These are phyloP conservation scores for Gambusia affinis DNA, from an alignment of 2,113 vertebrate genomes.

Conservation along the genomic window DNA sequence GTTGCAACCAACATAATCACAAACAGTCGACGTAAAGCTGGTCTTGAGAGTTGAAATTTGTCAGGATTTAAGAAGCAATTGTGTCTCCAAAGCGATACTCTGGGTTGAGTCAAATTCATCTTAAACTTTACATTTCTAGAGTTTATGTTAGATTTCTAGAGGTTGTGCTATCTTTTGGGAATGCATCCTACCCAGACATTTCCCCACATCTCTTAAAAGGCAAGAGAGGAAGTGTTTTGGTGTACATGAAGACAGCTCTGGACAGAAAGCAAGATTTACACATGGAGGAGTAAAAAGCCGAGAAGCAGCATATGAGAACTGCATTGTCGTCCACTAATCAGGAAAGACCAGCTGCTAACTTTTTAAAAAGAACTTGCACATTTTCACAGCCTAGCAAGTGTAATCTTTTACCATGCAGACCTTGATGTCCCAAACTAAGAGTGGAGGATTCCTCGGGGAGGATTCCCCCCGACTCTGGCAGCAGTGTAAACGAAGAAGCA, in stretches of 20 bases:
- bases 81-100: too few relatives aligned
- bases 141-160: too few relatives aligned
- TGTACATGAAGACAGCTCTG: constrained; percentile 31
- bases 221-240: constrained; percentile 23
- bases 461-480: constrained; percentile 36
- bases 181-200: constrained; percentile 15
- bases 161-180: not conserved
- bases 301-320: constrained; percentile 22
- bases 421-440: constrained; percentile 44
- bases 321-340: constrained; percentile 10
- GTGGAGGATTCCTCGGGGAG: constrained; percentile 2
- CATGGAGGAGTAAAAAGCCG: constrained; percentile 8
- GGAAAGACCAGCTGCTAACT: constrained; percentile 14
- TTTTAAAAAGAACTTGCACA: not conserved
- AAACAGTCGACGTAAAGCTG: too few relatives aligned
- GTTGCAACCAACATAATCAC: too few relatives aligned
- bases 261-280: constrained; percentile 22
- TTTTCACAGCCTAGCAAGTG: constrained; percentile 4
- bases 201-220: constrained; percentile 18
- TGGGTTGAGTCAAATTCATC: too few relatives aligned
- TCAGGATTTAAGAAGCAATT: too few relatives aligned
- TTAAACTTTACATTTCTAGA: too few relatives aligned
- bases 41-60: too few relatives aligned
- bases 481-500: constrained; percentile 23
- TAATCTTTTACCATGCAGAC: constrained; percentile 43